phyloP scores from a whole-genome alignment of 2,888 invertebrate genomes.

The Abrostola tripartita region DNA sequence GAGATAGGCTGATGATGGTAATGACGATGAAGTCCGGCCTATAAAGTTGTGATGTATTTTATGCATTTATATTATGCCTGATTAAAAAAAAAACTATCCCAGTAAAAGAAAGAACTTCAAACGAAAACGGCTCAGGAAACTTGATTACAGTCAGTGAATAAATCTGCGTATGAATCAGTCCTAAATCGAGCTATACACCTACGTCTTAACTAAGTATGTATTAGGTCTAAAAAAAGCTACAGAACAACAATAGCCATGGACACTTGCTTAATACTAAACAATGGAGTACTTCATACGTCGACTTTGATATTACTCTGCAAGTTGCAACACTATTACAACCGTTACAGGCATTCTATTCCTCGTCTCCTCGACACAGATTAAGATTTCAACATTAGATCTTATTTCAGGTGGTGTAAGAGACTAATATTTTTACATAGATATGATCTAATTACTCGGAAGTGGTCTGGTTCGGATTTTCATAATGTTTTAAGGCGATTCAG shows the following conservation, averaged over 20 bases:
- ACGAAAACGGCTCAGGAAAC: no score
- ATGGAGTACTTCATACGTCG: constrained; percentile 24
- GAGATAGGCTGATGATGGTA: no score
- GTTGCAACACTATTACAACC: constrained; percentile 11
- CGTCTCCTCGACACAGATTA: constrained; percentile 44
- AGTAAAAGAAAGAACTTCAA: no score
- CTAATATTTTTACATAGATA: neutral
- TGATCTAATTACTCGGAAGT: constrained; percentile 5
- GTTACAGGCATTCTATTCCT: constrained; percentile 20
- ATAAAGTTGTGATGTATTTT: no score
- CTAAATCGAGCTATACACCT: no score
- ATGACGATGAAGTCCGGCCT: no score
- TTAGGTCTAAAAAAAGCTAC: neutral
- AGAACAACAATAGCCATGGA: constrained; percentile 25
- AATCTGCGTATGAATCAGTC: no score
- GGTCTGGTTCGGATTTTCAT: constrained; percentile 2
- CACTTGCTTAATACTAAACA: constrained; percentile 41
- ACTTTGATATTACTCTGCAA: constrained; percentile 36
- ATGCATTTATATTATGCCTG: no score
- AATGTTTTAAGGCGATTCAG: no score
- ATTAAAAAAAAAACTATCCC: no score
- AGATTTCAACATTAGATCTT: constrained; percentile 5
- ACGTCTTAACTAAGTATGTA: neutral
- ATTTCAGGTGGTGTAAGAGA: neutral
- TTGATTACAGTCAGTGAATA: no score